Evolutionary conservation across 2,113 vertebrate genomes (phyloP).

Genomic region (Hyla sarda): DNA sequence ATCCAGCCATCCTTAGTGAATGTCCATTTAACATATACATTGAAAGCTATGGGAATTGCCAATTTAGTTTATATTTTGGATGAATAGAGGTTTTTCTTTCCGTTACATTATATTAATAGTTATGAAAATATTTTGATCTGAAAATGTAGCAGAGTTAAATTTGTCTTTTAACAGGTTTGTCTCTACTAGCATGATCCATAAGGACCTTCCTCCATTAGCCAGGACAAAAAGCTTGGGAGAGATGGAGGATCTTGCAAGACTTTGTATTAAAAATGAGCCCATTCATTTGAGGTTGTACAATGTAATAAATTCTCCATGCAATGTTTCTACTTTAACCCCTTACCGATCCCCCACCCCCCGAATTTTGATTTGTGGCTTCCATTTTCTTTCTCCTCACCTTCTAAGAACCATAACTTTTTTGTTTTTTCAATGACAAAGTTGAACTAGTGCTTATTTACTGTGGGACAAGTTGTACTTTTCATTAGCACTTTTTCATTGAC

Average conservation of each 20-base stretch:
- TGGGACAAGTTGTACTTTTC: too few species aligned
- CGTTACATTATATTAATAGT: not conserved
- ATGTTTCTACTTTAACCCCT: too few species aligned
- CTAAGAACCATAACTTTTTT: too few species aligned
- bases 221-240: too few species aligned
- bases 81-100: constrained; percentile 7
- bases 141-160: not conserved
- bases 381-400: too few species aligned
- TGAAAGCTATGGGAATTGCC: constrained; percentile 22
- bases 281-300: not conserved
- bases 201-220: not conserved
- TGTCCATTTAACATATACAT: constrained; percentile 20
- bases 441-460: too few species aligned
- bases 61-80: not conserved
- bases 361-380: too few species aligned
- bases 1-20: constrained; percentile 27
- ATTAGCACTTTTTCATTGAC: too few species aligned
- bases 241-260: not conserved
- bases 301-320: not conserved
- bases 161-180: not conserved
- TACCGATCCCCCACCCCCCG: too few species aligned
- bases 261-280: not conserved
- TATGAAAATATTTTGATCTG: not conserved
- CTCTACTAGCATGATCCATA: not conserved
- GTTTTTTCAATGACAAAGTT: too few species aligned